phyloP scores from a whole-genome alignment of 2,113 vertebrate genomes.

The Pipa parva region DNA sequence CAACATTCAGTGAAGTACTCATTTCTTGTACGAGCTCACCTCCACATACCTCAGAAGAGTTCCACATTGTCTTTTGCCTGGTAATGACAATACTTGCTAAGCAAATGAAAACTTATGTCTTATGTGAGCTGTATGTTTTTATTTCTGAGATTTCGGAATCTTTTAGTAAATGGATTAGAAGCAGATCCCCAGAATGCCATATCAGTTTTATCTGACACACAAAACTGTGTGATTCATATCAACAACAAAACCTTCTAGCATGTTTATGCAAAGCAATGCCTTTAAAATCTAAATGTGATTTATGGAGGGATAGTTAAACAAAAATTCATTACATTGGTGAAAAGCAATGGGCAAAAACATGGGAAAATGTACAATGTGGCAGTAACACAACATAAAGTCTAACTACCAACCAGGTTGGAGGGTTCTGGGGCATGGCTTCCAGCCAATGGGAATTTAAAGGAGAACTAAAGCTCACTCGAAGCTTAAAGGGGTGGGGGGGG shows the following conservation, averaged over 20 bases:
- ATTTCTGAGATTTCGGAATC: background rate
- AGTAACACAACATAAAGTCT: no score
- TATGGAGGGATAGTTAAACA: background rate
- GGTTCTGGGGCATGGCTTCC: no score
- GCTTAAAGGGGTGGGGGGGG: no score
- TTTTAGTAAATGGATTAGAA: slow-evolving; percentile 1
- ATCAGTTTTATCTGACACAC: background rate
- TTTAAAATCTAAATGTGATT: background rate
- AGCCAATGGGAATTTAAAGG: no score
- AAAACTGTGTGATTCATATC: background rate
- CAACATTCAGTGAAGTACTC: background rate
- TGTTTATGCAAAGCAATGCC: background rate
- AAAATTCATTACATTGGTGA: background rate
- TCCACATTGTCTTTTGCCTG: slow-evolving; percentile 2
- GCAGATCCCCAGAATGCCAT: slow-evolving; percentile 13
- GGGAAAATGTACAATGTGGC: background rate
- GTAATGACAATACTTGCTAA: no score
- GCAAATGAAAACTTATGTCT: background rate
- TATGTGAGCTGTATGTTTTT: slow-evolving; percentile 1
- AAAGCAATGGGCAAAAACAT: background rate
- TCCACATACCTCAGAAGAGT: background rate
- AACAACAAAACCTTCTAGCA: background rate
- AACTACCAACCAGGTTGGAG: no score
- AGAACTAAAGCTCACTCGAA: no score
- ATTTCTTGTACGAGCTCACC: slow-evolving; percentile 9